Evolutionary conservation across 2,113 vertebrate genomes (phyloP), one percentile per base, ranked within the genome.

Genomic region (Spea multiplicata): DNA sequence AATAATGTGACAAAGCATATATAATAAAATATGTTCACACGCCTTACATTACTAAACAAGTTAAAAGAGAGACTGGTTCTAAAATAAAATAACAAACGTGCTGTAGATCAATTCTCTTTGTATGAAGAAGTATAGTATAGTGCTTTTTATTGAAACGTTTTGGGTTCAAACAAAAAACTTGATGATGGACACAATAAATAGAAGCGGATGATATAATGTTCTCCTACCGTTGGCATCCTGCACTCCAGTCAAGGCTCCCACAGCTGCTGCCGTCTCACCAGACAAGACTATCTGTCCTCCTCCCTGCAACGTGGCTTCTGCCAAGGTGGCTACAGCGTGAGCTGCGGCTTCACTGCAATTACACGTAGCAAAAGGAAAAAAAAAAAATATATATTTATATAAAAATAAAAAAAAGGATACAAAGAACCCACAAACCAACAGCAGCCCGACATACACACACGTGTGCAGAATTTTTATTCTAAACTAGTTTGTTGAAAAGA

Each of bases 281-380:
- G 97, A 97, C 73, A 99, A 89, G 75, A 99, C 97, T 4, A 99
- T 98, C 82, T 99, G 97, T 55, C 97, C 97, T 73, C 97, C 97
- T 0, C 97, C 97, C 84, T 99, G 97, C 8, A 99, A 93, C 76
- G 97, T 99, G 83, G 97, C 97, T 84, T 99, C 97, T 0, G 97
- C 97, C 83, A 99, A 85, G 0, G 97, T 98, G 62, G 97, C 97
- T 12, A 99, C 97, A 2, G 97, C 97, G 8, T 99, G 97, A 75
- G 97, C 97, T 0, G 97, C 97, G 9, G 96, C 97, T 91, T 99
- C 96, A 16, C 97, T 99, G 90, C 0, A 78, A 84, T 73, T 4
- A 80, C 0, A 79, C 71, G 70, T 66, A 76, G 1, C 72, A 78
- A 73, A 81, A 17, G 10, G 8, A 48, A 71, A 30, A 46, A 17